phyloP scores from a whole-genome alignment of 2,797 vertebrate species.

The Melanitta fusca region DNA sequence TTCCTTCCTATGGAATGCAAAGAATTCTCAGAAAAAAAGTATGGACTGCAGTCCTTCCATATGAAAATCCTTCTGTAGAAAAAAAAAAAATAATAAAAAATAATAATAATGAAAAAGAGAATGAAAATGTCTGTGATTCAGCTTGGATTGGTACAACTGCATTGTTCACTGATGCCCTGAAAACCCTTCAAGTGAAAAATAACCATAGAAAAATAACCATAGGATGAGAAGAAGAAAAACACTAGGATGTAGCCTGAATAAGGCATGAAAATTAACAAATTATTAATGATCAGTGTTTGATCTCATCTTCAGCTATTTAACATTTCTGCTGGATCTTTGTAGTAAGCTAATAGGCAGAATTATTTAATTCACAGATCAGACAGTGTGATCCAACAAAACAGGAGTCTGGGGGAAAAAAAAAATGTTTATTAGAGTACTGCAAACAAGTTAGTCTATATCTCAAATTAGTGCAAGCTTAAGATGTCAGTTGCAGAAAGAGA shows the following conservation, averaged over 20 bases:
- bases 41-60: neutral
- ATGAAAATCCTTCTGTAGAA: neutral
- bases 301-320: neutral
- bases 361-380: neutral
- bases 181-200: neutral
- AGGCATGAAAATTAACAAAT: neutral
- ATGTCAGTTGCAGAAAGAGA: neutral
- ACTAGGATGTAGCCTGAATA: neutral
- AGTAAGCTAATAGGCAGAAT: neutral
- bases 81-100: neutral
- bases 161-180: neutral
- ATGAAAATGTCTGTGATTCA: neutral
- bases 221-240: neutral
- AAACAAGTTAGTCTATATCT: neutral
- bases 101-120: neutral
- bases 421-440: neutral
- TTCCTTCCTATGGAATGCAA: neutral
- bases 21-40: neutral
- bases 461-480: neutral
- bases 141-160: neutral
- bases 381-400: neutral
- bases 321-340: neutral
- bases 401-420: neutral
- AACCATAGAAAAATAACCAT: neutral
- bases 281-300: neutral